These are phyloP conservation scores for Macrobrachium nipponense DNA, from an alignment of 1,140 invertebrate species.

Conservation along the genomic window DNA sequence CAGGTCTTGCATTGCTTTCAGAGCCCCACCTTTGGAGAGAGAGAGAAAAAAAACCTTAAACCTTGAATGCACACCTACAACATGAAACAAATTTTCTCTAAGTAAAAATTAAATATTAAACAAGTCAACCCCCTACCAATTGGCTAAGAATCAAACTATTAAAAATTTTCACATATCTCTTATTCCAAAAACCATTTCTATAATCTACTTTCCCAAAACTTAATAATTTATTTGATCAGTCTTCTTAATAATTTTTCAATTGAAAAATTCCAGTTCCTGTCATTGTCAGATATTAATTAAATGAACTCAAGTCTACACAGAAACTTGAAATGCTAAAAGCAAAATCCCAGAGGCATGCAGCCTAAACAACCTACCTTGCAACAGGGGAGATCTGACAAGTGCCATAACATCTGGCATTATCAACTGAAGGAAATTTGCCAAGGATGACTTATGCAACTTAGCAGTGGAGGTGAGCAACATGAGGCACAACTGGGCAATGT, in stretches of 20 bases:
- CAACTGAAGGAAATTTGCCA: constrained; percentile 68
- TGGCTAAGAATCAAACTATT: no score
- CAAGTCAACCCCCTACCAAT: no score
- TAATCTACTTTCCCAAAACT: no score
- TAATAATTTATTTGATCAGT: no score
- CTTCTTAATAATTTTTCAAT: no score
- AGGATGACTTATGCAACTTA: constrained; percentile 71
- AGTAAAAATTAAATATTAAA: no score
- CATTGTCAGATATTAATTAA: no score
- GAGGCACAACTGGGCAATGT: constrained; percentile 92
- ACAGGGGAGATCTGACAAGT: constrained; percentile 89
- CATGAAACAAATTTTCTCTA: background rate
- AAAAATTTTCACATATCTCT: no score
- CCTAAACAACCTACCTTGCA: constrained; percentile 87
- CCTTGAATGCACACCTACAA: background rate
- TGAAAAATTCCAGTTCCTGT: no score
- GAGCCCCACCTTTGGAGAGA: constrained; percentile 78
- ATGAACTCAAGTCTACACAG: no score
- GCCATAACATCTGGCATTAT: constrained; percentile 88
- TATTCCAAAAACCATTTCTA: no score
- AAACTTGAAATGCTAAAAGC: background rate
- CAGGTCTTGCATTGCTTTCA: constrained; percentile 90
- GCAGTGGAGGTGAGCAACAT: constrained; percentile 83
- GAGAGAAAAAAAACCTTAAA: background rate
- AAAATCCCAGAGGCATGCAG: background rate